Percentiles rank a stretch among this genome's conserved stretches.
These are phyloP conservation scores for Chondrosia reniformis DNA, from an alignment of 37 sponge, comb jelly and placozoan genomes.

Conservation along the genomic window DNA sequence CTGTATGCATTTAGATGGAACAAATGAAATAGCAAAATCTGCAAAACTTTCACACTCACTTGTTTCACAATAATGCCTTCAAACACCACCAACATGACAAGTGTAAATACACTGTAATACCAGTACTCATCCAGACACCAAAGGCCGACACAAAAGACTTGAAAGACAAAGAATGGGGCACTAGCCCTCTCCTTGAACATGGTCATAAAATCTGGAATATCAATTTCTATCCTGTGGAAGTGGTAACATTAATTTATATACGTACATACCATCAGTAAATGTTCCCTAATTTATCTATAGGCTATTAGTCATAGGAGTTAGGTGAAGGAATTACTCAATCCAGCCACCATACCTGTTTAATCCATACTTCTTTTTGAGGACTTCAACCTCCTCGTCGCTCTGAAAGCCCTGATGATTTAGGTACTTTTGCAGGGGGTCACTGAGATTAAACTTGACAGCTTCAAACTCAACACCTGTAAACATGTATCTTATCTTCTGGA, in stretches of 20 bases:
- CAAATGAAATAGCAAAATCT: too few species aligned
- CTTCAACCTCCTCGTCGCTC: slow-evolving; percentile 29
- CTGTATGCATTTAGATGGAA: too few species aligned
- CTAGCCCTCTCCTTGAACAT: slow-evolving; percentile 91
- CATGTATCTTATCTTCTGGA: slow-evolving; percentile 90
- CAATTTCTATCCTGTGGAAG: slow-evolving; percentile 53
- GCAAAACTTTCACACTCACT: slow-evolving; percentile 25
- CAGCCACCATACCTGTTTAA: slow-evolving; percentile 57
- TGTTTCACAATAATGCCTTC: slow-evolving; percentile 95
- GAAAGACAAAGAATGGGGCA: slow-evolving; percentile 99
- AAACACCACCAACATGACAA: slow-evolving; percentile 90
- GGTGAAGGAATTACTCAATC: not conserved
- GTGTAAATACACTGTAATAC: slow-evolving; percentile 95
- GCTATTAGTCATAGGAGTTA: not conserved
- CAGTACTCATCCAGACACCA: slow-evolving; percentile 99
- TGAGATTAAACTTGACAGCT: slow-evolving; percentile 58
- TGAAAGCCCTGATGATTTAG: slow-evolving; percentile 36
- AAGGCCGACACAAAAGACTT: slow-evolving; percentile 96
- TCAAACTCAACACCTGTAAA: slow-evolving; percentile 38
- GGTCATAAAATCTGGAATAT: slow-evolving; percentile 73
- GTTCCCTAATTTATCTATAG: too few species aligned
- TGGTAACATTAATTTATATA: too few species aligned
- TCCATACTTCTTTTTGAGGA: slow-evolving; percentile 55
- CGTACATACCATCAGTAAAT: too few species aligned
- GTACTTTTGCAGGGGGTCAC: slow-evolving; percentile 29